Base-by-base conservation (phyloP, 1,140 invertebrate species). In the Onthophagus taurus region DNA sequence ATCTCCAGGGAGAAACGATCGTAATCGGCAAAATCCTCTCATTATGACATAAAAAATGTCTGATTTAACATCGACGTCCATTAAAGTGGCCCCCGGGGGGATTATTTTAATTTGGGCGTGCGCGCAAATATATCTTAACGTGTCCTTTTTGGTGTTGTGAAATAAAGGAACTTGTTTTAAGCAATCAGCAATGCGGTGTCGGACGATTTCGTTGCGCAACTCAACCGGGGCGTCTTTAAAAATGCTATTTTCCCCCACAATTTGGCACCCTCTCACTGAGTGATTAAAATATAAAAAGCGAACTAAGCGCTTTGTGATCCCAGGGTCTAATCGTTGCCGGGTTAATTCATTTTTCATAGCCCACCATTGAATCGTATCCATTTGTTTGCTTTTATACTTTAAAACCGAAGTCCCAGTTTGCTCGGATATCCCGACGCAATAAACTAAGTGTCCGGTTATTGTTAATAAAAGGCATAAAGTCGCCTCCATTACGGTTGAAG, bases 1-100 rank as follows among this genome's bases (percentile, higher is more conserved):
- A 19, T 44, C 42, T 6, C 42, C 33, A 2, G 31, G 31, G 12
- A 44, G 14, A 13, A 9, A 14, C 21, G 42, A 44, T n/a, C 3
- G 14, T 34, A 44, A 29, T 23, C 29, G 13, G 20, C 42, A 44
- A n/a, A 26, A 44, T 17, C 42, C 42, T 29, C 24, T 11, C 38
- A 41, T 41, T 2, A 41, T 13, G n/a, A 41, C 24, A 24, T 41
- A 41, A 2, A 41, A 8, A 6, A 41, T 7, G 12, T 41, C 38
- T 9, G 23, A 29, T 26, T 41, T 41, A 14, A 26, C 29, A 4
- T 41, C 21, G 4, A 24, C 21, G 8, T 14, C 29, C n/a, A 41
- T 5, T 4, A 41, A 4, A 2, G 17, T 11, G 12, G 38, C n/a
- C 7, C 9, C 8, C 11, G 23, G 24, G 6, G 38, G 38, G 23